phyloP scores from a whole-genome alignment of 2,113 vertebrate genomes.

The Pteropus alecto region DNA sequence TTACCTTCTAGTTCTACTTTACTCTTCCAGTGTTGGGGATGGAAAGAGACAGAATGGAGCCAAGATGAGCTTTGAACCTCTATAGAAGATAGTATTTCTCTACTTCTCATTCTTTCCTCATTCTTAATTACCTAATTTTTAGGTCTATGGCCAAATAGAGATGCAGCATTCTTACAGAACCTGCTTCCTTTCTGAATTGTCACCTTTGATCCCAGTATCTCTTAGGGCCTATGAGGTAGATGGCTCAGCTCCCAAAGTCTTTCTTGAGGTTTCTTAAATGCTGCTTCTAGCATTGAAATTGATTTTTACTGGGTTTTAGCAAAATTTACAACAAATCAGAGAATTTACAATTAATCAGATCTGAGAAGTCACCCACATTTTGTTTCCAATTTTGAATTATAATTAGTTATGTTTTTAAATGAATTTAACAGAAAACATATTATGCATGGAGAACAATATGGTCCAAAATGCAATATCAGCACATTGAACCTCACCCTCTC shows the following conservation, averaged over 20 bases:
- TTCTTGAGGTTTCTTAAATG: neutral
- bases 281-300: neutral
- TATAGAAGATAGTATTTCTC: neutral
- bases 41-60: neutral
- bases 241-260: neutral
- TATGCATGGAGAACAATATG: neutral
- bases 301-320: neutral
- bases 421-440: neutral
- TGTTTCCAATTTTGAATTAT: neutral
- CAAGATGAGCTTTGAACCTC: neutral
- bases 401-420: neutral
- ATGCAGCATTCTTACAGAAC: neutral
- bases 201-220: neutral
- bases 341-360: neutral
- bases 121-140: neutral
- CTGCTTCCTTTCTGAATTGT: neutral
- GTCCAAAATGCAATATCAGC: neutral
- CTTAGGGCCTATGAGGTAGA: neutral
- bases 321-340: neutral
- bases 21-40: neutral
- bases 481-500: neutral
- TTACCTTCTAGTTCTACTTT: neutral
- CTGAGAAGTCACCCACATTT: neutral
- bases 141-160: neutral
- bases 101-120: neutral